These are phyloP conservation scores for Patella caerulea DNA, from an alignment of 2,888 invertebrate species.

Conservation along the genomic window DNA sequence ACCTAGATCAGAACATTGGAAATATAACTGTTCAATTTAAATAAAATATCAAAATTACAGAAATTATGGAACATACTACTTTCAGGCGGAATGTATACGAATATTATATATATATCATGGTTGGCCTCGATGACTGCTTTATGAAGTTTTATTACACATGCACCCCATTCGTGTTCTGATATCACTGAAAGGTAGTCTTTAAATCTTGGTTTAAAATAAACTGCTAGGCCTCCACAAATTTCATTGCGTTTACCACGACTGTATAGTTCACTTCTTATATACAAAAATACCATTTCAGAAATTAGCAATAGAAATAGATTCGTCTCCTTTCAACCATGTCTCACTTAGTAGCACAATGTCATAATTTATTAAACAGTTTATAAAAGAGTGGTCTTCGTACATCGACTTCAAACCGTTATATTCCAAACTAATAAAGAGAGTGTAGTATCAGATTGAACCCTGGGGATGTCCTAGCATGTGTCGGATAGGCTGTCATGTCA, in stretches of 20 bases:
- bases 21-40: background rate
- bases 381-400: background rate
- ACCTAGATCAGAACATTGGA: background rate
- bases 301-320: background rate
- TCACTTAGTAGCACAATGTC: background rate
- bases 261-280: too few relatives aligned
- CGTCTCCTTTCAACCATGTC: background rate
- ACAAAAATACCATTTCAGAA: background rate
- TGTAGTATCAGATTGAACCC: too few relatives aligned
- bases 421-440: too few relatives aligned
- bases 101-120: background rate
- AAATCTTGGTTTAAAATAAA: background rate
- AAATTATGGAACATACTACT: background rate
- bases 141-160: background rate
- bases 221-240: slow-evolving; percentile 1
- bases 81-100: background rate
- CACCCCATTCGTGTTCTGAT: background rate
- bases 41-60: background rate
- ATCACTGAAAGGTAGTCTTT: background rate
- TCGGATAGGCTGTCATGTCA: too few relatives aligned
- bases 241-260: background rate
- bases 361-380: background rate
- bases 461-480: too few relatives aligned
- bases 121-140: background rate
- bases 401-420: too few relatives aligned